These are phyloP conservation scores for Cepphus grylle DNA, from an alignment of 2,113 vertebrate species.

Conservation along the genomic window DNA sequence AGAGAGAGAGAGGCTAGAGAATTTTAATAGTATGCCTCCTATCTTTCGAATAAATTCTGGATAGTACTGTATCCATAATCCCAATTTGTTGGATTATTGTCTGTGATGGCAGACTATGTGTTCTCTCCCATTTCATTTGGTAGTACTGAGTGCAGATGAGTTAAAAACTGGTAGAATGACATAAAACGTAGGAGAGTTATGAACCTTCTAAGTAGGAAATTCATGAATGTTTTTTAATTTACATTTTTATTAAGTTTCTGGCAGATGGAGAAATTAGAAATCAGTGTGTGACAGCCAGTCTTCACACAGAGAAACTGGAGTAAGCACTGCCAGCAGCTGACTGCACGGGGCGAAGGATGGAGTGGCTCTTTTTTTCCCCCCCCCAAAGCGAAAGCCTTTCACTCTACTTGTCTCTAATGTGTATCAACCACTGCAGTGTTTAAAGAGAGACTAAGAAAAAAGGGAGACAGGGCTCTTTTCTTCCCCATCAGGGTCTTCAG, in stretches of 20 bases:
- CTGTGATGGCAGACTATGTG: neutral
- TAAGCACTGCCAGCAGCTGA: neutral
- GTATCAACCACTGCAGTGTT: neutral
- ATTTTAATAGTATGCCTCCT: neutral
- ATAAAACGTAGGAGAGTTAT: conserved; percentile 1
- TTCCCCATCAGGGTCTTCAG: neutral
- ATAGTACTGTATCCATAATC: neutral
- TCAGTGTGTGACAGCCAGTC: neutral
- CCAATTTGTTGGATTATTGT: neutral
- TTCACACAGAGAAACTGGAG: neutral
- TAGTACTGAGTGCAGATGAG: neutral
- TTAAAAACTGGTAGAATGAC: neutral
- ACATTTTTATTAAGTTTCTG: conserved; percentile 52
- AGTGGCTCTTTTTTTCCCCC: neutral
- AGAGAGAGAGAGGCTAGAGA: neutral
- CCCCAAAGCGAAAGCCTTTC: neutral
- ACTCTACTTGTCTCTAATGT: neutral
- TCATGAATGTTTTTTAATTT: conserved; percentile 12
- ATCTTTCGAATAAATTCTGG: neutral
- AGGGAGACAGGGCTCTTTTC: neutral
- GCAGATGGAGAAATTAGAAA: conserved; percentile 34
- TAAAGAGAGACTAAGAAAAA: neutral
- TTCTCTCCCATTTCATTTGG: neutral
- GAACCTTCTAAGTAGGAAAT: neutral
- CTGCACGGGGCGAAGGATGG: neutral